Conservation (phyloP, 1,140 invertebrate genomes). For the Diorhabda carinulata region DNA sequence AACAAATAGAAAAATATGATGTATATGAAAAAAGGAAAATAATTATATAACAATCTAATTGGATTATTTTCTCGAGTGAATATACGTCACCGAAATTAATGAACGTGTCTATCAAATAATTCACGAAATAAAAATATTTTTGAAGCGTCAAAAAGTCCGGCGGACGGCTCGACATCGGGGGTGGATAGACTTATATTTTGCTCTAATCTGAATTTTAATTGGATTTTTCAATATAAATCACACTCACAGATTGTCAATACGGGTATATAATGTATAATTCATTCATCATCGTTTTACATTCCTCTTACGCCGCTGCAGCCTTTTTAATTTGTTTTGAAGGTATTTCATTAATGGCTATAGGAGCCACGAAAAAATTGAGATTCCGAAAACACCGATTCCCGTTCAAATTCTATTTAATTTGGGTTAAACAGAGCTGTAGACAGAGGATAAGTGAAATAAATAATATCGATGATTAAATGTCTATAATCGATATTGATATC, state of each 20-base stretch:
- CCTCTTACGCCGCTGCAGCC: not conserved
- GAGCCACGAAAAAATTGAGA: not conserved
- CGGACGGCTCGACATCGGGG: not conserved
- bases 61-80: not conserved
- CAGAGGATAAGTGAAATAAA: too few species aligned
- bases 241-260: not conserved
- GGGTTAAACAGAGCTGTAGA: too few species aligned
- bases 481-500: too few species aligned
- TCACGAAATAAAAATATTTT: not conserved
- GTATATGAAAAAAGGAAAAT: not conserved
- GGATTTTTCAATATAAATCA: slow-evolving; percentile 2
- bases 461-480: too few species aligned
- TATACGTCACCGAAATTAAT: not conserved
- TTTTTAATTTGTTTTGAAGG: not conserved
- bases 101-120: not conserved
- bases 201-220: slow-evolving; percentile 1
- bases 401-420: too few species aligned
- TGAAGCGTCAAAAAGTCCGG: not conserved
- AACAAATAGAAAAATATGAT: too few species aligned
- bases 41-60: not conserved
- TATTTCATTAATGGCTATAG: not conserved
- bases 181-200: not conserved
- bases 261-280: not conserved
- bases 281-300: not conserved
- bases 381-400: not conserved